A percentile compares a stretch with the other conserved stretches of the same genome.
Conservation (phyloP, 2,113 vertebrate genomes). For the Ophiodon elongatus region DNA sequence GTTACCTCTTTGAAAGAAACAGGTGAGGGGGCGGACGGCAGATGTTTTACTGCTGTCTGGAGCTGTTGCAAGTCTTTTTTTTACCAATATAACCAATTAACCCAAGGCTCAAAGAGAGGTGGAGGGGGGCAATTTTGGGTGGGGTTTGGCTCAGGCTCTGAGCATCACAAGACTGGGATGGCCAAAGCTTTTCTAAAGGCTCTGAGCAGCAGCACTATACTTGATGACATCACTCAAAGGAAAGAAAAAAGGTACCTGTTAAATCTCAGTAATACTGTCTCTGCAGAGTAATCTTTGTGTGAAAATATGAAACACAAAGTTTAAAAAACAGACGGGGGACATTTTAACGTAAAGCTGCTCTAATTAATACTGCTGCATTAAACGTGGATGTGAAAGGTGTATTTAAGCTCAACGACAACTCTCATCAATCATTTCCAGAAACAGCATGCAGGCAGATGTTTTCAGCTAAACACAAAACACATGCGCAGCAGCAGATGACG, state of each 20-base stretch:
- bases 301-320: too few species aligned
- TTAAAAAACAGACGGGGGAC: too few species aligned
- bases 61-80: not conserved
- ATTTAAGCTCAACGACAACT: too few species aligned
- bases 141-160: conserved; percentile 12
- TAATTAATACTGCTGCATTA: not conserved
- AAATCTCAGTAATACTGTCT: not conserved
- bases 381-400: not conserved
- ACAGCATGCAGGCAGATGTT: not conserved
- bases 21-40: conserved; percentile 20
- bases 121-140: not conserved
- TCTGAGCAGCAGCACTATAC: not conserved
- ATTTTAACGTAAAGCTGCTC: not conserved
- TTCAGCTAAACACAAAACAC: not conserved
- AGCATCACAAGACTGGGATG: not conserved
- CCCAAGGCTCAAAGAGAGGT: rapidly evolving
- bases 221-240: not conserved
- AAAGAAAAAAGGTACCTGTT: not conserved
- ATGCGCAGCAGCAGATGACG: not conserved
- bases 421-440: not conserved
- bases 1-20: conserved; percentile 3
- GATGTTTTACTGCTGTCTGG: conserved; percentile 12
- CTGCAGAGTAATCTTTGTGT: not conserved
- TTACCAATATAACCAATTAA: not conserved
- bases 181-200: not conserved